Evolutionary conservation across 1,140 invertebrate species (phyloP), one percentile per base, ranked within the genome.

Genomic region (Drosophila tani): DNA sequence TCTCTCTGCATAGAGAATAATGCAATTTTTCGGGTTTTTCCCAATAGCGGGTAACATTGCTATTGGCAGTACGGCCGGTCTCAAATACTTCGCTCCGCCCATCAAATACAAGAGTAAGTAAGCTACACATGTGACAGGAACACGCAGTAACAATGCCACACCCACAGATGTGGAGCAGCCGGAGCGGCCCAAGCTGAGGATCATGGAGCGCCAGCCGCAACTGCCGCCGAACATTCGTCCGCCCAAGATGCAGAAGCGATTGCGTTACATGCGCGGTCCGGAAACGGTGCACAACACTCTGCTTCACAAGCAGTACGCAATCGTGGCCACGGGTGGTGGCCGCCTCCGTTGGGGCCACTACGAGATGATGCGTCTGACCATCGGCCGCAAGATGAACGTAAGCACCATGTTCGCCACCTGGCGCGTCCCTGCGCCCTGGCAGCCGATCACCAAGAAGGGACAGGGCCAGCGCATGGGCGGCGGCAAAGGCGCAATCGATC

Each of bases 381-480:
- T 93, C 29, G 95, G 95, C 49, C 94, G 96, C 51, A 96, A 96
- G 79, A 95, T 99, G 81, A 96, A 99, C 83, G 92, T 94, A 24
- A 95, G 94, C 62, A 95, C 94, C 78, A 97, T 96, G 95, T 99
- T 99, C 95, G 98, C 98, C n/a, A 94, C 98, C 32, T 99, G 98
- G 98, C 94, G 99, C 80, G 94, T 99, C 3, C 97, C 98, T 92
- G 93, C 97, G 1, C 98, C 98, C 1, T 99, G 99, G 98, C 98
- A 99, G 91, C 96, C 98, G 12, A 93, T 99, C 6, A 97, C 98
- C 0, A 98, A 97, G 92, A 98, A 98, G 93, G 96, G 97, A 1
- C 95, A 96, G 93, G 99, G 99, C 5, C 95, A 96, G 57, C 94
- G 98, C 81, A 98, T 99, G 96, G 99, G 99, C 63, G 97, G 98